Percentiles rank a stretch among this genome's conserved stretches.
Evolutionary conservation across 2,888 invertebrate species (phyloP).

Genomic region (Oscheius sp.): DNA sequence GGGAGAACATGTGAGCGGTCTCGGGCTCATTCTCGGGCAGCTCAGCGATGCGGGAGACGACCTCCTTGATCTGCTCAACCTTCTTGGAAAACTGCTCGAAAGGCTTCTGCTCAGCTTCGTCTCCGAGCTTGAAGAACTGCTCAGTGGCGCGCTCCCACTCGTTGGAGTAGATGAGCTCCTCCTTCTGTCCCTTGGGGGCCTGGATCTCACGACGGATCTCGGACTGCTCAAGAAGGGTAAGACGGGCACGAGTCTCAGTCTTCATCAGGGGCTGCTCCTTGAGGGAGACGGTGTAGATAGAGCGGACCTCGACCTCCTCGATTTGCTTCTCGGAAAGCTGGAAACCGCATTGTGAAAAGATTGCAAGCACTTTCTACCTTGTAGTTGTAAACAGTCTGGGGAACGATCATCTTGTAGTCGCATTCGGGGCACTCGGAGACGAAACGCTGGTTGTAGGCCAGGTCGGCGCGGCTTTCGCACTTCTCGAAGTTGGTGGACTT

Average conservation of each 20-base stretch:
- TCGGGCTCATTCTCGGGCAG: constrained; percentile 27
- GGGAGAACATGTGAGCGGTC: constrained; percentile 41
- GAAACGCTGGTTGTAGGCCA: constrained; percentile 47
- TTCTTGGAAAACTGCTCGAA: constrained; percentile 53
- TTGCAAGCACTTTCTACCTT: constrained; percentile 37
- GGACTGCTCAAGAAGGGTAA: constrained; percentile 42
- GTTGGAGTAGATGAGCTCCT: constrained; percentile 54
- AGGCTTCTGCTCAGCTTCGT: constrained; percentile 48
- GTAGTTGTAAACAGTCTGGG: constrained; percentile 54
- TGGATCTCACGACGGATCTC: constrained; percentile 47
- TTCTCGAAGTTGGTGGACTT: constrained; percentile 74
- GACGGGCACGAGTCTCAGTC: constrained; percentile 50
- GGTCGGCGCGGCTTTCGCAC: constrained; percentile 71
- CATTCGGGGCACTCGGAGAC: constrained; percentile 51
- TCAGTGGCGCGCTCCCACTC: constrained; percentile 55
- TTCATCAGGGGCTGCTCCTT: constrained; percentile 52
- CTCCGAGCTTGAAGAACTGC: constrained; percentile 61
- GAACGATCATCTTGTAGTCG: constrained; percentile 45
- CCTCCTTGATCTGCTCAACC: constrained; percentile 45
- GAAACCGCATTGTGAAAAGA: too few relatives aligned
- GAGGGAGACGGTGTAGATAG: constrained; percentile 49
- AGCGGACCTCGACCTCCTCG: constrained; percentile 54
- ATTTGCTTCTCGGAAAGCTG: constrained; percentile 23
- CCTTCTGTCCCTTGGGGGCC: constrained; percentile 46
- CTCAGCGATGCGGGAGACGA: constrained; percentile 49